Evolutionary conservation across 2,888 invertebrate genomes (phyloP), one percentile per base, ranked within the genome.

Genomic region (Mythimna impura): DNA sequence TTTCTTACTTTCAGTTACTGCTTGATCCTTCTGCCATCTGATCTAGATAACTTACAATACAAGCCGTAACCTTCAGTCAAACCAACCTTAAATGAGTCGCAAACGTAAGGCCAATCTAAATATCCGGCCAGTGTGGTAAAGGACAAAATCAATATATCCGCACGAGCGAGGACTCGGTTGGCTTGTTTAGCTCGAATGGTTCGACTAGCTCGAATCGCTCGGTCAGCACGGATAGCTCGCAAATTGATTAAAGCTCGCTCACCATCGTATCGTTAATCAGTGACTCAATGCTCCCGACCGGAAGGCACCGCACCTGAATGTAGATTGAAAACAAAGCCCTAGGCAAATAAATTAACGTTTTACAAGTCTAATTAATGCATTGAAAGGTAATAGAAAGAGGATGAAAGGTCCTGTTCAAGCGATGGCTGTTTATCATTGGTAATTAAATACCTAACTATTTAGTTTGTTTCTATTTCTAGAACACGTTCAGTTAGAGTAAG

Each of bases 311-410:
- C 81, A 70, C 62, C 60, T 73, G 78, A 78, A 75, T 81, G 64
- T 61, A 61, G 71, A 78, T 52, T 64, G 71, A 73, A 67, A 81
- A 82, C 79, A 81, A 82, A 79, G 60, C 68, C 20, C 50, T 17
- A 14, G n/a, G 73, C 30, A 70, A 73, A 79, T 82, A 71, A 82
- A 71, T 76, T 74, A 70, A 62, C 60, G 66, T 52, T 82, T 75
- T 64, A 82, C 80, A 82, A 77, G 74, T 82, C 72, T 80, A 82
- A 80, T 80, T 68, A 76, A 76, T 66, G 66, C 57, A 66, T 72
- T 69, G 25, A 65, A 65, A 57, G 63, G 67, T 68, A 70, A 58
- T 68, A n/a, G 62, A 75, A 71, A 52, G 50, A 74, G 57, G 43
- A 36, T 64, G 62, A 30, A 22, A 58, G 64, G 22, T 71, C 4